Percentiles rank a stretch among this genome's conserved stretches.
Evolutionary conservation across 2,113 vertebrate genomes (phyloP).

Genomic region (Sterrhoptilus dennistouni): DNA sequence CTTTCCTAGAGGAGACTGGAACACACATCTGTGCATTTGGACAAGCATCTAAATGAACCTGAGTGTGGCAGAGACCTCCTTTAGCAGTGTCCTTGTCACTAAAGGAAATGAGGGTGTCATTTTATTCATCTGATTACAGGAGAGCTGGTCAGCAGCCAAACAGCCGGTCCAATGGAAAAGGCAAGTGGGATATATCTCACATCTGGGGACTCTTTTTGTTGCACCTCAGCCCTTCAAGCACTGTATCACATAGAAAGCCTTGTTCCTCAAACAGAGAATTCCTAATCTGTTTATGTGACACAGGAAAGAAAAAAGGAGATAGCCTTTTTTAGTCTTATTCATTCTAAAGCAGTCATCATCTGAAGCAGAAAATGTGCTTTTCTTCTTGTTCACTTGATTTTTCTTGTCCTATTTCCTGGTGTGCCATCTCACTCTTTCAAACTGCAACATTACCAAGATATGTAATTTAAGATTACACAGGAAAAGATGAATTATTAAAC

Average conservation of each 20-base stretch:
- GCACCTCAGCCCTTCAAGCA: not conserved
- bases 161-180: not conserved
- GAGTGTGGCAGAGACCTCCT: not conserved
- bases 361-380: not conserved
- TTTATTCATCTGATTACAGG: not conserved
- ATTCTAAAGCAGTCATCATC: not conserved
- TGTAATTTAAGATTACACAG: not conserved
- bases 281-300: not conserved
- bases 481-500: not conserved
- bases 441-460: not conserved
- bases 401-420: not conserved
- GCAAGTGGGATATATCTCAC: not conserved
- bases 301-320: not conserved
- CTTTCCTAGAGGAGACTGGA: not conserved
- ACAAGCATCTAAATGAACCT: not conserved
- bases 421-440: not conserved
- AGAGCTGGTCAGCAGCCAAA: not conserved
- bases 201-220: not conserved
- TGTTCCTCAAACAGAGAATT: not conserved
- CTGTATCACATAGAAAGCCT: not conserved
- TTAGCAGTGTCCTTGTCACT: not conserved
- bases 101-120: conserved; percentile 8
- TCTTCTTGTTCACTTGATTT: not conserved
- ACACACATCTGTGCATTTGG: conserved; percentile 11
- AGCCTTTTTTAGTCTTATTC: not conserved